A percentile compares a stretch with the other conserved stretches of the same genome.
phyloP scores from a whole-genome alignment of 2,113 vertebrate species.

The Vombatus ursinus region DNA sequence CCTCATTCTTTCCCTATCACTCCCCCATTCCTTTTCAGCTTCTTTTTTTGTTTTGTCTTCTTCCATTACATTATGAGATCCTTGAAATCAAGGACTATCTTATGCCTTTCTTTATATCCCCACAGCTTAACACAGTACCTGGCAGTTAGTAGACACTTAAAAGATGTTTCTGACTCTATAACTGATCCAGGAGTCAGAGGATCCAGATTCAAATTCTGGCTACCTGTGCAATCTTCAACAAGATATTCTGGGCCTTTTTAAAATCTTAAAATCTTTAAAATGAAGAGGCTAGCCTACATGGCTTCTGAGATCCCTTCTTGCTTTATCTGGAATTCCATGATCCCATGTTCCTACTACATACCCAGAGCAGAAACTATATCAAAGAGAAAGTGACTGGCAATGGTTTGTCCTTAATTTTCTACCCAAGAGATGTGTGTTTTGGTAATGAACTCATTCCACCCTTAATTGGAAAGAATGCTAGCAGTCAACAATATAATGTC shows the following conservation, averaged over 20 bases:
- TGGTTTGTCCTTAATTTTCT: background rate
- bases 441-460: background rate
- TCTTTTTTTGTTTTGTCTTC: background rate
- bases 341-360: background rate
- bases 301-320: background rate
- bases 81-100: background rate
- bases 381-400: background rate
- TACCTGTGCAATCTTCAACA: background rate
- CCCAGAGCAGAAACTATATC: background rate
- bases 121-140: background rate
- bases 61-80: background rate
- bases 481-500: background rate
- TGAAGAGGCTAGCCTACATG: background rate
- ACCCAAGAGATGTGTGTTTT: background rate
- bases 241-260: background rate
- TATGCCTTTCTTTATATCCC: background rate
- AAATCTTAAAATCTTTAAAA: background rate
- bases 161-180: background rate
- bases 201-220: background rate
- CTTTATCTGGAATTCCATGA: background rate
- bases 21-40: background rate
- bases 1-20: background rate
- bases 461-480: background rate
- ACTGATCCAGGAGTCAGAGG: background rate
- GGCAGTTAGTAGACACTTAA: background rate